Evolutionary conservation across 2,797 vertebrate genomes (phyloP).

Genomic region (Sylvia borin): DNA sequence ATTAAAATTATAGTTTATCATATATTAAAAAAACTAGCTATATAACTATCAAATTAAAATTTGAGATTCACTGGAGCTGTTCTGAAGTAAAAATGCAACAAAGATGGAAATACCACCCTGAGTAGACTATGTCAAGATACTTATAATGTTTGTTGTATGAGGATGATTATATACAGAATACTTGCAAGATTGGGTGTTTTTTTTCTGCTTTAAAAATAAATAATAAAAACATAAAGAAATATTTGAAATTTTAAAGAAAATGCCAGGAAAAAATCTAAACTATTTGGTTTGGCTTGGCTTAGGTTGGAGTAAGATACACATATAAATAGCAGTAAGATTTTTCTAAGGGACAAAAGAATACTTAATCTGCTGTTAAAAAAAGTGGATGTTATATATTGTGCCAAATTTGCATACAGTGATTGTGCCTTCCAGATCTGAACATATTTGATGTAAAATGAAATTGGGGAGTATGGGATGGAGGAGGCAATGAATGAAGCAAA

Average conservation of each 20-base stretch:
- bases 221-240: not conserved
- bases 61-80: not conserved
- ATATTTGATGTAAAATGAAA: not conserved
- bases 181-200: not conserved
- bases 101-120: not conserved
- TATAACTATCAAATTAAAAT: not conserved
- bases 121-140: not conserved
- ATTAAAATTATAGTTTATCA: not conserved
- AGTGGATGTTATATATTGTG: not conserved
- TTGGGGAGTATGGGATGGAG: not conserved
- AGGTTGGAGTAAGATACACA: not conserved
- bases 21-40: not conserved
- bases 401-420: fast-evolving
- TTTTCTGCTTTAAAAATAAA: not conserved
- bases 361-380: not conserved
- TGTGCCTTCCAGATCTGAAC: not conserved
- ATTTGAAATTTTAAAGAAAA: not conserved
- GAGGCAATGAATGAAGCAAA: not conserved
- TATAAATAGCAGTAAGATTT: not conserved
- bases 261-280: fast-evolving
- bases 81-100: not conserved
- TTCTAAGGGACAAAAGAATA: not conserved
- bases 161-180: not conserved
- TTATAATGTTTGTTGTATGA: not conserved
- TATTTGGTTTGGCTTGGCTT: not conserved